Base-by-base conservation (phyloP, 2,113 vertebrate species). In the Barbus barbus region DNA sequence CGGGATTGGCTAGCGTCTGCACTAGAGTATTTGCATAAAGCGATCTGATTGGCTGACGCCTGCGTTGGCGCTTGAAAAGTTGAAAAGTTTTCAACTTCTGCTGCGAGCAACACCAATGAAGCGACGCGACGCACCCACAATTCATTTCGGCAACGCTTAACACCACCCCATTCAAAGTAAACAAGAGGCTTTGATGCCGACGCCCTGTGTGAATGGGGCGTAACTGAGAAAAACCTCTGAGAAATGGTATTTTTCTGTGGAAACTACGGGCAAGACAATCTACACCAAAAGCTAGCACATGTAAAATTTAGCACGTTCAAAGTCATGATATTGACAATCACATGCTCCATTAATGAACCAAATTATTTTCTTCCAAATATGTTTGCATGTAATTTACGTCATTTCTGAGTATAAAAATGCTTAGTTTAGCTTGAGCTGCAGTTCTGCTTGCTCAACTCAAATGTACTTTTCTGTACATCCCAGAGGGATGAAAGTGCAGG, bases 391-490 rank as follows among this genome's bases (percentile, higher is more conserved):
- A 41, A 78, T 9, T 41, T 41, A 28, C 48, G 33, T 26, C 36
- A 60, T 60, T 60, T 1, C 22, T 14, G 51, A 77, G 53, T 22
- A 38, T n/a, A 78, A 31, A 60, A 78, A 38, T 26, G 33, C 53
- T 41, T 78, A 18, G 56, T 77, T 77, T 58, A 58, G 20, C 28
- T 56, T 13, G 5, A 76, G 26, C 18, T 31, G 26, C 9, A n/a
- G 51, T 58, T 77, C 11, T 77, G 33, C 53, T 78, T 78, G 33
- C 75, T 78, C 33, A 78, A 60, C 31, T 38, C 22, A 41, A 26
- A 58, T 61, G 36, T 18, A 28, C 44, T 78, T 26, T 78, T n/a
- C 76, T 18, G 56, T 78, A 41, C 7, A 3, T 61, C 76, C 20
- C 53, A 41, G 36, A 61, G 13, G 76, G 38, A 28, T 36, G 3